These are phyloP conservation scores for Perca flavescens DNA, from an alignment of 2,113 vertebrate genomes.

Conservation along the genomic window DNA sequence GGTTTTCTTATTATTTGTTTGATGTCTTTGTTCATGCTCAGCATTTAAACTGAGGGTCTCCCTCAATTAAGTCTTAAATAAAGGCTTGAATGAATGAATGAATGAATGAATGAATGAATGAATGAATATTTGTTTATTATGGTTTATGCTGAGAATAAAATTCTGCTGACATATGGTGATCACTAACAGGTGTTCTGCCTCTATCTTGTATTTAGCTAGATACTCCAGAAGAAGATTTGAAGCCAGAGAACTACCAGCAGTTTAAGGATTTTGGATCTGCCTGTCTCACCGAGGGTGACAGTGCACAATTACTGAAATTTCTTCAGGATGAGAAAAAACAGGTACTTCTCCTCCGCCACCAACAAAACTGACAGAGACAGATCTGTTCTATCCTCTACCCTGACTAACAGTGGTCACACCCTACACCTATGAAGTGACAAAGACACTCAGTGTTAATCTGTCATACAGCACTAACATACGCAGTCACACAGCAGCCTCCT, in stretches of 20 bases:
- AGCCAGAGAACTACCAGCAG: constrained; percentile 89
- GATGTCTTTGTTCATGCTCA: no score
- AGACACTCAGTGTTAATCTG: constrained; percentile 44
- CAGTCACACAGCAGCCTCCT: constrained; percentile 11
- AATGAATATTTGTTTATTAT: background rate
- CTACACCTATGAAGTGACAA: constrained; percentile 14
- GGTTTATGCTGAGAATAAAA: background rate
- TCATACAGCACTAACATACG: constrained; percentile 25
- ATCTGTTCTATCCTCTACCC: background rate
- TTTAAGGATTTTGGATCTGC: constrained; percentile 87
- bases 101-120: no score
- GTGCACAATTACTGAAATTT: constrained; percentile 86
- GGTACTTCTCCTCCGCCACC: constrained; percentile 74
- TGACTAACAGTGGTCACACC: background rate
- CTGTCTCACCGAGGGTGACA: constrained; percentile 87
- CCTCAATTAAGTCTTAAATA: no score
- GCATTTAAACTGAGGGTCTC: no score
- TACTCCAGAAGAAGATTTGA: constrained; percentile 87
- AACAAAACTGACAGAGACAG: background rate
- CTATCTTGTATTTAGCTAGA: constrained; percentile 83
- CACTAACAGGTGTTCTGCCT: background rate
- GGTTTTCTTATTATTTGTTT: no score
- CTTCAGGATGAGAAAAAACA: constrained; percentile 91
- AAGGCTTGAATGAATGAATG: no score
- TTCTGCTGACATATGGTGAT: background rate